Evolutionary conservation across 2,113 vertebrate species (phyloP).

Genomic region (Zosterops japonicus): DNA sequence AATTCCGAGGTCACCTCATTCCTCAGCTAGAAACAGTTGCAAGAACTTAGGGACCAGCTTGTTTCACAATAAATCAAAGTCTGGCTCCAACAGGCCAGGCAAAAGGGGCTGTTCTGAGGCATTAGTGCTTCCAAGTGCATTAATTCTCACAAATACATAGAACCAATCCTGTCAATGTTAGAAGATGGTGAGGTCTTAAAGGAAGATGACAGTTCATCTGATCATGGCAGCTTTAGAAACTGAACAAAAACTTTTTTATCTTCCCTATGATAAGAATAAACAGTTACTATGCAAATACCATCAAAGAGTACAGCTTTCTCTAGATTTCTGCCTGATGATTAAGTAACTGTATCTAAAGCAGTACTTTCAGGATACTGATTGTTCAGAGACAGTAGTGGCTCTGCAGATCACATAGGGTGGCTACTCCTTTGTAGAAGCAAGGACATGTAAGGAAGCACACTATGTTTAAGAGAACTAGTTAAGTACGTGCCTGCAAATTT

Average conservation of each 20-base stretch:
- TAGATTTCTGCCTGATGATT: background rate
- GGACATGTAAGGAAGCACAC: background rate
- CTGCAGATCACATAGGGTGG: accelerated
- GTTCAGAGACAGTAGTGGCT: background rate
- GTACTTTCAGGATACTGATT: background rate
- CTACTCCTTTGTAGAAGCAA: background rate
- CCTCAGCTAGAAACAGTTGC: background rate
- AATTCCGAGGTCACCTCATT: background rate
- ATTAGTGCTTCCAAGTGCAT: background rate
- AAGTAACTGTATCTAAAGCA: background rate
- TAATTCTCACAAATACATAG: background rate
- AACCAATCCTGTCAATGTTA: background rate
- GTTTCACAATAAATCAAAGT: background rate
- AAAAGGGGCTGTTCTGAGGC: background rate
- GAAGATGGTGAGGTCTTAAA: background rate
- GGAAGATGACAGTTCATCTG: background rate
- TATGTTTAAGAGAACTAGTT: background rate
- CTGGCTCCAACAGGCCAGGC: background rate
- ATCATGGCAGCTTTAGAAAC: background rate
- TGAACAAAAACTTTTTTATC: background rate
- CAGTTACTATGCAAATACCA: background rate
- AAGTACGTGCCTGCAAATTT: background rate
- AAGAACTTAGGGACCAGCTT: background rate
- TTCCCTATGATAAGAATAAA: background rate
- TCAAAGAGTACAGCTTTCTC: background rate